phyloP scores from a whole-genome alignment of 2,888 invertebrate genomes.

The Silvanus unidentatus region DNA sequence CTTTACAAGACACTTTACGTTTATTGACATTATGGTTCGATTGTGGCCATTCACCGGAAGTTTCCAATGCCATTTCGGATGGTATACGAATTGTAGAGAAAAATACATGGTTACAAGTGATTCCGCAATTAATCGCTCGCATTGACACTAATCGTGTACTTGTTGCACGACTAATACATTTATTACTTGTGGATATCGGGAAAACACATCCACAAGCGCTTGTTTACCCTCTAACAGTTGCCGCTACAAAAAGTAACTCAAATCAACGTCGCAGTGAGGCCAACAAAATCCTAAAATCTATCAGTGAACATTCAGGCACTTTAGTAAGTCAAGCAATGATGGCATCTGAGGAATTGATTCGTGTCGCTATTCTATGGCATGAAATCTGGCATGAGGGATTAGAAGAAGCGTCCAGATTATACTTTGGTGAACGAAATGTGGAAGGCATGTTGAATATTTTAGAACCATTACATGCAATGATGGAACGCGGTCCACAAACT shows the following conservation, averaged over 20 bases:
- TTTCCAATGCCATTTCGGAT: conserved; percentile 88
- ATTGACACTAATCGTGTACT: conserved; percentile 89
- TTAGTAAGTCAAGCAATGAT: conserved; percentile 93
- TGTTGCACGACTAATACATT: conserved; percentile 87
- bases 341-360: conserved; percentile 93
- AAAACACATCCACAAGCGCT: conserved; percentile 77
- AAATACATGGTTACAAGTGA: conserved; percentile 98
- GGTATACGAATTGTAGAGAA: conserved; percentile 92
- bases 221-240: conserved; percentile 78
- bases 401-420: conserved; percentile 87
- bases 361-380: conserved; percentile 98
- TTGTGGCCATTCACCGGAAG: conserved; percentile 89
- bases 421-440: conserved; percentile 94
- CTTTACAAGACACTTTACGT: conserved; percentile 91
- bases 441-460: conserved; percentile 94
- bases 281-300: conserved; percentile 87
- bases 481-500: conserved; percentile 92
- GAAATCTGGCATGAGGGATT: conserved; percentile 99
- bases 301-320: conserved; percentile 89
- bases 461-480: conserved; percentile 89
- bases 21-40: conserved; percentile 97
- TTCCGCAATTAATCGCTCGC: conserved; percentile 96
- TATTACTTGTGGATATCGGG: conserved; percentile 91
- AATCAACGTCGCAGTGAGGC: conserved; percentile 82
- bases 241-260: conserved; percentile 83